phyloP scores from a whole-genome alignment of 2,888 invertebrate species.

The Cantharis rustica region DNA sequence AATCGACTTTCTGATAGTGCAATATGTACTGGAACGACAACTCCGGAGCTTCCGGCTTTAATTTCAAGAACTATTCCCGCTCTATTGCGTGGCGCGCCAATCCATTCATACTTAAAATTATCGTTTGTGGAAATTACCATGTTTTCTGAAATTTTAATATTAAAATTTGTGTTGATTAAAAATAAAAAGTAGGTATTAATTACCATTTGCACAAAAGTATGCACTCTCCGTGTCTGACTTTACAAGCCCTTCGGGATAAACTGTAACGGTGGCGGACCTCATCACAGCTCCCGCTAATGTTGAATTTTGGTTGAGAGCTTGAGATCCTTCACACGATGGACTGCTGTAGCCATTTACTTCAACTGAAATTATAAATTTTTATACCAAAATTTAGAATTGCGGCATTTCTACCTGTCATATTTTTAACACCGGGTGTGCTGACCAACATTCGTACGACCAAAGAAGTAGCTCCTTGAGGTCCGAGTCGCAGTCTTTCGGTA shows the following conservation, averaged over 20 bases:
- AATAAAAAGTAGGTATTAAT: neutral
- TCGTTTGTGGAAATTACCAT: conserved; percentile 66
- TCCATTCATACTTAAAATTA: conserved; percentile 69
- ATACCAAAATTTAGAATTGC: conserved; percentile 1
- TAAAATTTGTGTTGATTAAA: neutral
- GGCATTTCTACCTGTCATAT: conserved; percentile 63
- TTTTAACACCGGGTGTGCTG: conserved; percentile 67
- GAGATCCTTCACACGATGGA: conserved; percentile 64
- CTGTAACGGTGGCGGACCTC: conserved; percentile 64
- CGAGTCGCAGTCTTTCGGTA: conserved; percentile 66
- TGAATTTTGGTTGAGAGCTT: conserved; percentile 63
- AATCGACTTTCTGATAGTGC: conserved; percentile 63
- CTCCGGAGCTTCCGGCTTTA: conserved; percentile 58
- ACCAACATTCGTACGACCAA: conserved; percentile 67
- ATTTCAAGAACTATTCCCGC: conserved; percentile 67
- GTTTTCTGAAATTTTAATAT: conserved; percentile 60
- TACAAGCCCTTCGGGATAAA: conserved; percentile 66
- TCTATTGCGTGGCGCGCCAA: conserved; percentile 66
- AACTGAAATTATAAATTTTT: conserved; percentile 56
- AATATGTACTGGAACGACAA: conserved; percentile 59
- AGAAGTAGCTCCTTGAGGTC: conserved; percentile 69
- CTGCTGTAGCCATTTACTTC: conserved; percentile 71
- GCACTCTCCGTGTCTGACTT: conserved; percentile 71
- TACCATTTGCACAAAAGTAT: conserved; percentile 72
- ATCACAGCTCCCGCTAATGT: conserved; percentile 66